Conservation (phyloP, 2,797 vertebrate genomes). For the Thamnophis elegans region DNA sequence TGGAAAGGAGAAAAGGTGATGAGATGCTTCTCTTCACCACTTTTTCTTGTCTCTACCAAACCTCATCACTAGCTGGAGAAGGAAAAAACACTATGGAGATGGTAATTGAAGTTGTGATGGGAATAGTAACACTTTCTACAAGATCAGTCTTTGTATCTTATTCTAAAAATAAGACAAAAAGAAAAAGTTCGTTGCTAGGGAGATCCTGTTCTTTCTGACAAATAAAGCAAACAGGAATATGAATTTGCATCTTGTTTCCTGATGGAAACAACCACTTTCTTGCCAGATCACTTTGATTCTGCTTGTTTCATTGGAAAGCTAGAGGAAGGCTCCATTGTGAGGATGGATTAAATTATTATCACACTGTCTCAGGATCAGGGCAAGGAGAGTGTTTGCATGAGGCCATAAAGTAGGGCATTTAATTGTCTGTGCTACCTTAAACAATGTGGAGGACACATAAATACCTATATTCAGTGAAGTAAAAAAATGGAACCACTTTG, state of each 20-base stretch:
- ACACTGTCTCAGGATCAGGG: neutral
- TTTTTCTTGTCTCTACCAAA: neutral
- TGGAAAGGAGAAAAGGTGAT: neutral
- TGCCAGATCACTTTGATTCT: neutral
- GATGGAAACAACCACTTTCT: neutral
- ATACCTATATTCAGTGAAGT: neutral
- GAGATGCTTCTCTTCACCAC: neutral
- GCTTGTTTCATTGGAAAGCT: neutral
- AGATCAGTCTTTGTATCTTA: neutral
- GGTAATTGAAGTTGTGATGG: neutral
- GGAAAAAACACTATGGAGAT: neutral
- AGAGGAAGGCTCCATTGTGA: neutral
- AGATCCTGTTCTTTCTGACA: neutral
- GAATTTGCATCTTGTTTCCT: neutral
- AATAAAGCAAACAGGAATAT: neutral
- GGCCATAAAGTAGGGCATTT: neutral
- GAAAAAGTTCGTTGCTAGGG: neutral
- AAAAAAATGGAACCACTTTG: neutral
- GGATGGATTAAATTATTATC: neutral
- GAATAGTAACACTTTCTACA: neutral
- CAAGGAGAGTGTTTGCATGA: neutral
- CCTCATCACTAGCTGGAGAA: neutral
- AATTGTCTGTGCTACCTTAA: neutral
- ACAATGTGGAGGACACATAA: neutral
- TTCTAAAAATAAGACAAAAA: neutral